These are phyloP conservation scores for Lasioglossum malachurum DNA, from an alignment of 2,888 invertebrate genomes.

Conservation along the genomic window DNA sequence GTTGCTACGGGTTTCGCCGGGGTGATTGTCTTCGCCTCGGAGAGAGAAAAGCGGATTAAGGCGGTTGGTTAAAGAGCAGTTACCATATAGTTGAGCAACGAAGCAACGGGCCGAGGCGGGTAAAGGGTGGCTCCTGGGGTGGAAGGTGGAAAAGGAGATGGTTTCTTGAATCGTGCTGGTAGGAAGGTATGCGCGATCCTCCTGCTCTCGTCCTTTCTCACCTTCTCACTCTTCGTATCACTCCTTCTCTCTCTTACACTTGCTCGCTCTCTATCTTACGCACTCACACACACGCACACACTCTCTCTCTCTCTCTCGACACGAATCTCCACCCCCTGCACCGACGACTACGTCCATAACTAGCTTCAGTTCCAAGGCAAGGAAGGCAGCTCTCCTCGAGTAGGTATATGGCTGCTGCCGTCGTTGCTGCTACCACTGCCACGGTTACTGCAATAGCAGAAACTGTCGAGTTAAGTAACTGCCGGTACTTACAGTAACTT, in stretches of 20 bases:
- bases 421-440: slow-evolving; percentile 57
- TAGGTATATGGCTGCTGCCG: slow-evolving; percentile 65
- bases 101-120: slow-evolving; percentile 56
- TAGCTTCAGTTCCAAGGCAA: slow-evolving; percentile 70
- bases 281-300: neutral
- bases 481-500: slow-evolving; percentile 83
- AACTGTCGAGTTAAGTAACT: slow-evolving; percentile 84
- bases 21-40: slow-evolving; percentile 74
- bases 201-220: slow-evolving; percentile 35
- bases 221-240: neutral
- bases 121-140: slow-evolving; percentile 35
- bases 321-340: slow-evolving; percentile 23
- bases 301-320: slow-evolving; percentile 34
- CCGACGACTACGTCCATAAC: slow-evolving; percentile 70
- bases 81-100: slow-evolving; percentile 74
- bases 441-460: slow-evolving; percentile 77
- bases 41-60: slow-evolving; percentile 78
- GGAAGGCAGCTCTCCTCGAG: slow-evolving; percentile 63
- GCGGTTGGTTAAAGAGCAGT: slow-evolving; percentile 80
- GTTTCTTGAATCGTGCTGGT: slow-evolving; percentile 64
- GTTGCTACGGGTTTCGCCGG: slow-evolving; percentile 47
- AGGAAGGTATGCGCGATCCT: slow-evolving; percentile 62
- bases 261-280: slow-evolving; percentile 12
- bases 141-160: slow-evolving; percentile 63
- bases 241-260: slow-evolving; percentile 34